A percentile compares a stretch with the other conserved stretches of the same genome.
phyloP scores from a whole-genome alignment of 2,113 vertebrate species.

The Columba janthina region DNA sequence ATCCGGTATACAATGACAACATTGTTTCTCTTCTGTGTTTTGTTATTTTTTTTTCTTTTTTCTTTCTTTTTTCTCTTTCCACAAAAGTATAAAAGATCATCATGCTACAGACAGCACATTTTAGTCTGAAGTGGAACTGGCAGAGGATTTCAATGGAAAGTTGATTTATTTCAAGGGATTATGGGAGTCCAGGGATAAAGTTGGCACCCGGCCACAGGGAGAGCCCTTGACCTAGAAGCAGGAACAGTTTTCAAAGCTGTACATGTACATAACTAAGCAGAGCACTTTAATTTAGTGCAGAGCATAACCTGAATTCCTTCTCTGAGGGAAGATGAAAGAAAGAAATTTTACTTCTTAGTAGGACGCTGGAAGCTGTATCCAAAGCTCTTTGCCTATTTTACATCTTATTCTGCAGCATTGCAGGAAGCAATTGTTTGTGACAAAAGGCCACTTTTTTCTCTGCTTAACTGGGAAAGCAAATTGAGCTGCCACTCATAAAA shows the following conservation, averaged over 20 bases:
- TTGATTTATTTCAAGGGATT: constrained; percentile 80
- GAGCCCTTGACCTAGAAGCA: constrained; percentile 82
- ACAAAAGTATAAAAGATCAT: constrained; percentile 57
- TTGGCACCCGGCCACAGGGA: constrained; percentile 75
- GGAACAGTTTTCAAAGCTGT: constrained; percentile 67
- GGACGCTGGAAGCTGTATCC: constrained; percentile 44
- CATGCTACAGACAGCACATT: constrained; percentile 46
- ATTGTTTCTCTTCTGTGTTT: constrained; percentile 37
- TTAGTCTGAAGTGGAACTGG: constrained; percentile 70
- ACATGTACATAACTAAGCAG: constrained; percentile 51
- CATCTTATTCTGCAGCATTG: constrained; percentile 44
- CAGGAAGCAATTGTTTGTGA: constrained; percentile 66
- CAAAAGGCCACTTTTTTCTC: constrained; percentile 47
- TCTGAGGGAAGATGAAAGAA: constrained; percentile 64
- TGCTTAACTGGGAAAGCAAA: constrained; percentile 55
- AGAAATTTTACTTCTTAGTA: constrained; percentile 53
- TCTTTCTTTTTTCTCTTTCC: background rate
- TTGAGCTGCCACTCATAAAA: constrained; percentile 65
- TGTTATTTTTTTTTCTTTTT: background rate
- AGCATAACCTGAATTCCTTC: constrained; percentile 68
- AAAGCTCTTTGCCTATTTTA: constrained; percentile 56
- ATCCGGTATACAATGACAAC: background rate
- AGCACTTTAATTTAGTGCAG: constrained; percentile 59
- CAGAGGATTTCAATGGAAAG: constrained; percentile 75
- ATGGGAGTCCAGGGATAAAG: constrained; percentile 72